Conservation (phyloP, 2,888 invertebrate genomes). For the Catocala fraxini region DNA sequence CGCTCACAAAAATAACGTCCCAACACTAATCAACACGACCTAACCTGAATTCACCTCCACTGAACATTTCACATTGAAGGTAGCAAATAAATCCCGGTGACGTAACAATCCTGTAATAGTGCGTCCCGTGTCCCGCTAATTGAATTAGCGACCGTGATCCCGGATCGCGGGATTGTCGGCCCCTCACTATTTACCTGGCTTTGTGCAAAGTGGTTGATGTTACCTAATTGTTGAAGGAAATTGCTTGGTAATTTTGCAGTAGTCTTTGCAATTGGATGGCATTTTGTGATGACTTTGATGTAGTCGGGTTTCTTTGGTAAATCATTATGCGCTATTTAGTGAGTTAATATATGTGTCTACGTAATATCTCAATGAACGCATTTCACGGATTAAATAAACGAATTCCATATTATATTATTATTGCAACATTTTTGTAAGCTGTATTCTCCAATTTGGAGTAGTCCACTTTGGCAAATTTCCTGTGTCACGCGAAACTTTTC, state of each 20-base stretch:
- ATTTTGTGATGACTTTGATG: conserved; percentile 4
- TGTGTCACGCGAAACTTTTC: too few species aligned
- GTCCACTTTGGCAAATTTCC: too few species aligned
- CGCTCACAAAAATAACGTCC: neutral
- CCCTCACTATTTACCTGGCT: conserved; percentile 58
- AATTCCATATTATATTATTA: too few species aligned
- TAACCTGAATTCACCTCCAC: conserved; percentile 13
- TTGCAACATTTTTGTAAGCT: too few species aligned
- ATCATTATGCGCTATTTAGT: too few species aligned
- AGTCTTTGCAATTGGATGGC: conserved; percentile 1
- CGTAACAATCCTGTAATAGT: conserved; percentile 61
- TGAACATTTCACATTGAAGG: conserved; percentile 40
- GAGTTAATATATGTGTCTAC: too few species aligned
- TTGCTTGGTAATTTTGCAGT: conserved; percentile 16
- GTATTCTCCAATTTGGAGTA: too few species aligned
- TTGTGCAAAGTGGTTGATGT: conserved; percentile 40
- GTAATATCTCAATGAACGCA: too few species aligned
- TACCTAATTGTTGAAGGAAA: conserved; percentile 35
- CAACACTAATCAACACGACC: conserved; percentile 11
- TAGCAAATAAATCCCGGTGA: conserved; percentile 64
- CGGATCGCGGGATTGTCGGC: conserved; percentile 53
- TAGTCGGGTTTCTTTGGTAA: neutral
- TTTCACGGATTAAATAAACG: too few species aligned
- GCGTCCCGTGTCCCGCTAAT: conserved; percentile 59
- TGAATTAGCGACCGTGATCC: conserved; percentile 65